Evolutionary conservation across 2,797 vertebrate genomes (phyloP).

Genomic region (Sebastes jordani): DNA sequence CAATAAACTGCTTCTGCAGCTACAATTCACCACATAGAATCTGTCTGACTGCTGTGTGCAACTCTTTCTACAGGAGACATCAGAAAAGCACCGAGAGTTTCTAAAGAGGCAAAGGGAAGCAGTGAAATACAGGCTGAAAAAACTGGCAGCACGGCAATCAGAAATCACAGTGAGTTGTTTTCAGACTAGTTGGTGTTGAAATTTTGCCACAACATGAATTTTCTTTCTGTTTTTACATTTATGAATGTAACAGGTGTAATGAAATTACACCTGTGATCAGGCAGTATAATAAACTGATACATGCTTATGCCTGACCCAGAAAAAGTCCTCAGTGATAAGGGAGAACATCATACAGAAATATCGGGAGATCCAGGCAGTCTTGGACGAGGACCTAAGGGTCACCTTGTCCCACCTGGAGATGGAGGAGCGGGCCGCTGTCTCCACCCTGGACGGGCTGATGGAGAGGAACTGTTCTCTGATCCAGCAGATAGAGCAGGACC

Average conservation of each 20-base stretch:
- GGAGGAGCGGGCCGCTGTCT: constrained; percentile 78
- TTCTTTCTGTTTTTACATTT: not conserved
- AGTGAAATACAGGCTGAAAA: constrained; percentile 80
- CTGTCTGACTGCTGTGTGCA: constrained; percentile 19
- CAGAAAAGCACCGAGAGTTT: constrained; percentile 70
- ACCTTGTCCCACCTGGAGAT: constrained; percentile 81
- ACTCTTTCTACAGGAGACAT: constrained; percentile 64
- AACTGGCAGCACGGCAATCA: constrained; percentile 79
- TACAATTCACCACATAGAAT: not conserved
- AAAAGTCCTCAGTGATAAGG: constrained; percentile 74
- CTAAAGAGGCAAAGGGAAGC: constrained; percentile 78
- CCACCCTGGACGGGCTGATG: constrained; percentile 74
- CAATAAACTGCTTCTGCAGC: constrained; percentile 19
- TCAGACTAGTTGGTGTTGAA: not conserved
- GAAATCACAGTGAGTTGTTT: constrained; percentile 73
- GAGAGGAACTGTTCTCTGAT: constrained; percentile 78
- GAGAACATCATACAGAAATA: constrained; percentile 78
- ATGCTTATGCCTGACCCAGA: constrained; percentile 63
- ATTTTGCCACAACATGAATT: not conserved
- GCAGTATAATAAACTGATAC: not conserved
- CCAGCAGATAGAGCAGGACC: constrained; percentile 81
- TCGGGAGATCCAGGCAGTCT: constrained; percentile 77
- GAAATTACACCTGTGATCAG: not conserved
- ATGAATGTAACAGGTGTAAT: no score
- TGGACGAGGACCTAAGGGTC: constrained; percentile 80